Conservation (phyloP, 2,113 vertebrate genomes). For the Paratilapia polleni region DNA sequence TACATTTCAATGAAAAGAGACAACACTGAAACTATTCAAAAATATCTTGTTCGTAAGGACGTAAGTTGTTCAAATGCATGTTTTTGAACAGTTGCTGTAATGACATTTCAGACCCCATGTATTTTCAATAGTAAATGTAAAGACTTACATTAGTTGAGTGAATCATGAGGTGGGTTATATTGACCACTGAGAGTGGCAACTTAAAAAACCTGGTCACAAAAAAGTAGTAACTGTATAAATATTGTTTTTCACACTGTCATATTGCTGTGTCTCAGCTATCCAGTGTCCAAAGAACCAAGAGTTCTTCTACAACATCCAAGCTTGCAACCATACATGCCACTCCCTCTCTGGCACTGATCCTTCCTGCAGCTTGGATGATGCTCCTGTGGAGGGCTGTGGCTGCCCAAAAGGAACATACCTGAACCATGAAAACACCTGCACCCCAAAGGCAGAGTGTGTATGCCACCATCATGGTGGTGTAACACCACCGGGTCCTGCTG, state of each 20-base stretch:
- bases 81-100: not conserved
- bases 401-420: conserved; percentile 71
- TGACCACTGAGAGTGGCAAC: not conserved
- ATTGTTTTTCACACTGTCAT: not conserved
- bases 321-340: conserved; percentile 76
- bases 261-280: conserved; percentile 52
- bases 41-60: not conserved
- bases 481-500: conserved; percentile 42
- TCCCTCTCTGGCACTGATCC: conserved; percentile 68
- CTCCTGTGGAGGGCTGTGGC: conserved; percentile 77
- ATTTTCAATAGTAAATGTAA: not conserved
- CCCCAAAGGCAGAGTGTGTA: conserved; percentile 50
- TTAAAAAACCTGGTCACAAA: too few relatives aligned
- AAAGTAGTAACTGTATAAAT: not conserved
- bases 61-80: not conserved
- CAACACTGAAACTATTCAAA: not conserved
- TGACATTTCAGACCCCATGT: not conserved
- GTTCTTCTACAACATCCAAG: conserved; percentile 66
- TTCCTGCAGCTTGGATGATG: conserved; percentile 49
- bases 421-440: conserved; percentile 53
- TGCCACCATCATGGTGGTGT: conserved; percentile 54
- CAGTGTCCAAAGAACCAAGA: conserved; percentile 66
- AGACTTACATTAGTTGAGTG: not conserved
- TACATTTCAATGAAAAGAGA: not conserved
- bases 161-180: not conserved